phyloP scores from a whole-genome alignment of 2,888 invertebrate species.

The Drosophila leonis region DNA sequence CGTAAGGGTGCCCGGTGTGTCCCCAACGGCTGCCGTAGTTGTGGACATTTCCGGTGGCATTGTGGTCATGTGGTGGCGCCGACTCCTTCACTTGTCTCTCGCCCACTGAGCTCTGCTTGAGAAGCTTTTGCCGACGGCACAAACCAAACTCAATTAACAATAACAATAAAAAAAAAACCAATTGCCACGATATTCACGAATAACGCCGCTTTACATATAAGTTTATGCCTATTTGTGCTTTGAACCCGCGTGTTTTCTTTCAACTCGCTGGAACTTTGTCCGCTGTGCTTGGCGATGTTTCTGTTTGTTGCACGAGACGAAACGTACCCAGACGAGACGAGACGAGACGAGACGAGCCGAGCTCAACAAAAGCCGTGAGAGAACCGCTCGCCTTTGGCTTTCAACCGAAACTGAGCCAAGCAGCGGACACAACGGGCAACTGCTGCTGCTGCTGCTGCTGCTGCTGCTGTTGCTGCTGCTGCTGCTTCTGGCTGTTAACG shows the following conservation, averaged over 20 bases:
- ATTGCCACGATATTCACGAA: conserved; percentile 9
- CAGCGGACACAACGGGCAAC: conserved; percentile 28
- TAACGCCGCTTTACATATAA: conserved; percentile 10
- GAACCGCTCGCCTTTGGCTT: conserved; percentile 80
- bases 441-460: conserved; percentile 38
- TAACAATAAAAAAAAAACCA: conserved; percentile 28
- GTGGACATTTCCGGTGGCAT: conserved; percentile 84
- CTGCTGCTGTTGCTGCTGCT: conserved; percentile 35
- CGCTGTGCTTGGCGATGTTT: conserved; percentile 14
- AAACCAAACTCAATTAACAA: conserved; percentile 32
- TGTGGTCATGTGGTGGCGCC: conserved; percentile 80
- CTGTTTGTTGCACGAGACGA: conserved; percentile 5
- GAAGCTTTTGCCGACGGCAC: conserved; percentile 51
- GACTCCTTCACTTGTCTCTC: conserved; percentile 31
- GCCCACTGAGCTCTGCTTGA: conserved; percentile 12
- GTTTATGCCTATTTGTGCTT: conserved; percentile 17
- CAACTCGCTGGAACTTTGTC: conserved; percentile 1
- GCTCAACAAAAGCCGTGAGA: conserved; percentile 64
- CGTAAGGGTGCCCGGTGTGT: conserved; percentile 68
- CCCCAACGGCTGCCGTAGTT: conserved; percentile 77
- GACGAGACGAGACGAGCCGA: conserved; percentile 31
- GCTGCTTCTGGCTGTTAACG: conserved; percentile 26
- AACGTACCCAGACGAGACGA: conserved; percentile 21
- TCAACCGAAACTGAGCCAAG: conserved; percentile 80
- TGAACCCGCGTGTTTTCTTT: conserved; percentile 22